These are phyloP conservation scores for Microtus richardsoni DNA, from an alignment of 2,113 vertebrate species.

Conservation along the genomic window DNA sequence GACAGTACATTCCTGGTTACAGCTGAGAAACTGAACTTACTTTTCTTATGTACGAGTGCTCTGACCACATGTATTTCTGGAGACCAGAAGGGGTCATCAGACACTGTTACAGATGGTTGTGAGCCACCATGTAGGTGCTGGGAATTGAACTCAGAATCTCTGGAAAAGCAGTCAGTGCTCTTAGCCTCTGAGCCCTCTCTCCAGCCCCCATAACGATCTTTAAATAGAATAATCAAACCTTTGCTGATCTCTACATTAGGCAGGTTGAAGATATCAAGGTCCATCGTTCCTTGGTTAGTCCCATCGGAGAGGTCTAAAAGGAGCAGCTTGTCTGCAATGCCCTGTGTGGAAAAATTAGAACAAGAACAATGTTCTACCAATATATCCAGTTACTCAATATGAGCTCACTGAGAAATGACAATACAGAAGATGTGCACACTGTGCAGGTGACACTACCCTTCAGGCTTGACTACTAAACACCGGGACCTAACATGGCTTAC, in stretches of 20 bases:
- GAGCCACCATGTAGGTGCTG: not conserved
- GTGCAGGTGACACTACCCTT: not conserved
- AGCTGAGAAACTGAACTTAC: not conserved
- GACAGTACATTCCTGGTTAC: not conserved
- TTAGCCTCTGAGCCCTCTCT: not conserved
- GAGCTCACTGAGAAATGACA: not conserved
- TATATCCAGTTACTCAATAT: not conserved
- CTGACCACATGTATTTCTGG: not conserved
- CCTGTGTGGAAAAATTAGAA: conserved; percentile 81
- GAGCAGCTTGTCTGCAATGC: conserved; percentile 92
- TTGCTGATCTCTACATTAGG: conserved; percentile 94
- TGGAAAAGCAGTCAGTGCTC: not conserved
- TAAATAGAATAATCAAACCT: conserved; percentile 86
- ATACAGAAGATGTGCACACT: not conserved
- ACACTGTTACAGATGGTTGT: not conserved
- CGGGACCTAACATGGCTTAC: not conserved
- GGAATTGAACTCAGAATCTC: not conserved
- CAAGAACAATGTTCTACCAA: conserved; percentile 17
- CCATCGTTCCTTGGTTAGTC: conserved; percentile 93
- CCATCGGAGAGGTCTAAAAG: conserved; percentile 93
- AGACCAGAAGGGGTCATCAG: not conserved
- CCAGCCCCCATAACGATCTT: not conserved
- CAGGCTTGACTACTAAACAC: not conserved
- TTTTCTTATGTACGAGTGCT: not conserved
- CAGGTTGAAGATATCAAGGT: conserved; percentile 94